phyloP scores from a whole-genome alignment of 1,140 invertebrate genomes.

The Oscheius sp. region DNA sequence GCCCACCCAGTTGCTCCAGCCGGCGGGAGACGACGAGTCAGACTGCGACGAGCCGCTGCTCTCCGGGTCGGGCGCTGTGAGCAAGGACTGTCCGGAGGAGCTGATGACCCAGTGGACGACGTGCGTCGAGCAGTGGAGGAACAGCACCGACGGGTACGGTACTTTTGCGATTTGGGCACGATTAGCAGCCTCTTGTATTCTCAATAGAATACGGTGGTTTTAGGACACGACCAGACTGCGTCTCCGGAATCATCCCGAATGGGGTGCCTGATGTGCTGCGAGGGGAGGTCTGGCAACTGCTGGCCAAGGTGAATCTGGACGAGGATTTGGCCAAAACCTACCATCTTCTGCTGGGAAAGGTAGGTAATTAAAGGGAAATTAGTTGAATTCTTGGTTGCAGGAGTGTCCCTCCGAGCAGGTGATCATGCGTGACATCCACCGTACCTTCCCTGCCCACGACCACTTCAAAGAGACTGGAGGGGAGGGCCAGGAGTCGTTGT shows the following conservation, averaged over 20 bases:
- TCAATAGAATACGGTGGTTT: neutral
- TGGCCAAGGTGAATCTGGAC: slow-evolving; percentile 80
- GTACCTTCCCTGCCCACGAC: slow-evolving; percentile 97
- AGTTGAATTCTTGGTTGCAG: slow-evolving; percentile 25
- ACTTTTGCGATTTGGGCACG: neutral
- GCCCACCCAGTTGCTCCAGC: slow-evolving; percentile 62
- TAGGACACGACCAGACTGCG: slow-evolving; percentile 70
- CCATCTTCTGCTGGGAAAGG: slow-evolving; percentile 81
- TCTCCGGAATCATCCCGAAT: slow-evolving; percentile 75
- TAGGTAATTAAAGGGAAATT: too few relatives aligned
- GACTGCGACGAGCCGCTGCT: slow-evolving; percentile 89
- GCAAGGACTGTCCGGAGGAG: slow-evolving; percentile 88
- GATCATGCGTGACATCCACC: slow-evolving; percentile 89
- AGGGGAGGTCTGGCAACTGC: slow-evolving; percentile 92
- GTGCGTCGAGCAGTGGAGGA: slow-evolving; percentile 76
- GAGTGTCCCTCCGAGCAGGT: slow-evolving; percentile 72
- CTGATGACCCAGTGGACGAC: slow-evolving; percentile 88
- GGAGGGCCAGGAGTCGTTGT: slow-evolving; percentile 87
- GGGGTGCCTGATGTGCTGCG: slow-evolving; percentile 89
- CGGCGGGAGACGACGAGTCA: slow-evolving; percentile 73
- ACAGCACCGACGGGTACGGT: slow-evolving; percentile 61
- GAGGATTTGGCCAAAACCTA: slow-evolving; percentile 83
- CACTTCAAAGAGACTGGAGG: slow-evolving; percentile 90
- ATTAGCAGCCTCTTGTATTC: slow-evolving; percentile 6
- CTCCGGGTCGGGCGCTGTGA: slow-evolving; percentile 91